Percentiles rank a stretch among this genome's conserved stretches.
Evolutionary conservation across 1,140 invertebrate genomes (phyloP).

Genomic region (Brachionus calyciflorus): DNA sequence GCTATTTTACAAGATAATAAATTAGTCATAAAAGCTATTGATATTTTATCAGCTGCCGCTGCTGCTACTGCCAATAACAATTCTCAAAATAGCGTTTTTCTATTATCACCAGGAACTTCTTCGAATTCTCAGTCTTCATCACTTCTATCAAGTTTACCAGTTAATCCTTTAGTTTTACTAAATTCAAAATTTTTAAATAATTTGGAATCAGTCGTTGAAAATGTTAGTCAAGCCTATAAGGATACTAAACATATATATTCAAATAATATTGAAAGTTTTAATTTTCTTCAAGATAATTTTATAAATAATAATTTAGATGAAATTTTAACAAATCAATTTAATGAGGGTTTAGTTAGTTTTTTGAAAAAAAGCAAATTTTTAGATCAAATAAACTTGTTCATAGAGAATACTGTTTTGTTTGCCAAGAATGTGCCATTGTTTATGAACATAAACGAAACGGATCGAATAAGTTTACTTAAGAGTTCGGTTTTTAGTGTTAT

Average conservation of each 20-base stretch:
- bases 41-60: conserved; percentile 25
- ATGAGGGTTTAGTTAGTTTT: not conserved
- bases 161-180: too few species aligned
- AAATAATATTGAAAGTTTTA: not conserved
- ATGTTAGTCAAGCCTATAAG: not conserved
- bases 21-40: conserved; percentile 24
- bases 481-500: conserved; percentile 1
- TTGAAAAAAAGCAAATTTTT: not conserved
- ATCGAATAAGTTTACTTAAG: conserved; percentile 29
- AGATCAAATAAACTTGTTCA: not conserved
- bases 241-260: not conserved
- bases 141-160: not conserved
- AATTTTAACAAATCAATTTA: not conserved
- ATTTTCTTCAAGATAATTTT: not conserved
- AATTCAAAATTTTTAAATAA: too few species aligned
- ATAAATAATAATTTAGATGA: not conserved
- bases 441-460: conserved; percentile 40
- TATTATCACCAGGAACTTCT: not conserved
- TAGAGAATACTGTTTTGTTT: conserved; percentile 35
- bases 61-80: not conserved
- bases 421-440: conserved; percentile 41
- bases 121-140: not conserved
- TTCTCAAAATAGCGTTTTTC: not conserved
- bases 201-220: not conserved
- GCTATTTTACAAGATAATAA: conserved; percentile 39